These are phyloP conservation scores for Eretmocerus hayati DNA, from an alignment of 2,888 invertebrate species.

Conservation along the genomic window DNA sequence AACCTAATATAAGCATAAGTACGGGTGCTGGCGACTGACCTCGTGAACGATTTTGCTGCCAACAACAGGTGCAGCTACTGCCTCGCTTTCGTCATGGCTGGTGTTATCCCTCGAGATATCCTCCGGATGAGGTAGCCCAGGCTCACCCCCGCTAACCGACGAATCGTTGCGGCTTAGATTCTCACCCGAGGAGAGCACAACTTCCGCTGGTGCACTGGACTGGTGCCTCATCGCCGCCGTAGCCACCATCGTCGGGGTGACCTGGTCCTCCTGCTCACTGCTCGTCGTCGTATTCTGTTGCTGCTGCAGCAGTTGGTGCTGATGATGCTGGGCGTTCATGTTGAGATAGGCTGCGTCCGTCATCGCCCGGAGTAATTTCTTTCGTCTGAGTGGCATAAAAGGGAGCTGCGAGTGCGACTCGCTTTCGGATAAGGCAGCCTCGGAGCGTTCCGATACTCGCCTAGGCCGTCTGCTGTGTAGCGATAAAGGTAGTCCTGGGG, in stretches of 20 bases:
- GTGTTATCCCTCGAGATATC: conserved; percentile 24
- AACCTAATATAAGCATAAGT: too few relatives aligned
- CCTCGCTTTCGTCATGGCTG: conserved; percentile 28
- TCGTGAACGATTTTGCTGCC: conserved; percentile 18
- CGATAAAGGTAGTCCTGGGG: conserved; percentile 13
- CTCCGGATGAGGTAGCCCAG: conserved; percentile 30
- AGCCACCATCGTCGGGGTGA: neutral
- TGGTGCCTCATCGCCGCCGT: conserved; percentile 6
- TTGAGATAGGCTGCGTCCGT: conserved; percentile 58
- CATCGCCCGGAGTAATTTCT: conserved; percentile 53
- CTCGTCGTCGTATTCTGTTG: neutral
- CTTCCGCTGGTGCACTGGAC: conserved; percentile 31
- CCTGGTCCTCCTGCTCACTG: conserved; percentile 23
- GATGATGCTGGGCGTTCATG: conserved; percentile 38
- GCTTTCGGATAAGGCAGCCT: conserved; percentile 42
- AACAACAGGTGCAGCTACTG: too few relatives aligned
- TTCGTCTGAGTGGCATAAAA: conserved; percentile 34
- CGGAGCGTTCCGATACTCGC: conserved; percentile 50
- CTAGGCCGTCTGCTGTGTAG: conserved; percentile 40
- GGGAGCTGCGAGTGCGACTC: conserved; percentile 43
- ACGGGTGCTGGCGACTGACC: too few relatives aligned
- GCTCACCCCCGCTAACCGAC: conserved; percentile 36
- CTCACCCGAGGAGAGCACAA: conserved; percentile 31
- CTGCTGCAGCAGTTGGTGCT: neutral
- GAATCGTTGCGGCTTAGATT: conserved; percentile 43